Conservation (phyloP, 2,797 vertebrate species). For the Squalus acanthias region DNA sequence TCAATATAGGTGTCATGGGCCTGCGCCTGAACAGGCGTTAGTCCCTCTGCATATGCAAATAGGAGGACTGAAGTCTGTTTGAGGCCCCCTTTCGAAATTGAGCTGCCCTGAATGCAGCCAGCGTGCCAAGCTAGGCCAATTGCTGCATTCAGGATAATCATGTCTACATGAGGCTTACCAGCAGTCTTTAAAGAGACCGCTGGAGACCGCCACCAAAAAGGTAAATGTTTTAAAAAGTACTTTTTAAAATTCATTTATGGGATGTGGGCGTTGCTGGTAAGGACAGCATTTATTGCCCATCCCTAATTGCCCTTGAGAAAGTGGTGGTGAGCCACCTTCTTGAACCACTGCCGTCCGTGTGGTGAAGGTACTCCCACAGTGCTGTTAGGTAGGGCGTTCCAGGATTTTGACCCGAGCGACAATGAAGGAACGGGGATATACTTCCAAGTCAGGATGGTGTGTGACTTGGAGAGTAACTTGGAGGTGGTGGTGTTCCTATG, state of each 20-base stretch:
- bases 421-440: no score
- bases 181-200: not conserved
- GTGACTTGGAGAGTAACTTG: no score
- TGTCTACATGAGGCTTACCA: not conserved
- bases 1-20: not conserved
- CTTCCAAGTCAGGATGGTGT: no score
- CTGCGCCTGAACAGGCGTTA: not conserved
- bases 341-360: no score
- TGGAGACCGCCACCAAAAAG: not conserved
- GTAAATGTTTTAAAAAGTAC: not conserved
- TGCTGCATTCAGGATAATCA: not conserved
- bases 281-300: no score
- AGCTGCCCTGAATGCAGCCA: not conserved
- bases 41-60: not conserved
- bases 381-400: no score
- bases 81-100: not conserved
- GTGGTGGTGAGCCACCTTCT: no score
- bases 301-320: no score
- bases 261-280: no score
- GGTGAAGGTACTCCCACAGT: no score
- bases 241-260: not conserved
- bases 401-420: no score
- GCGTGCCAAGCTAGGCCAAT: not conserved
- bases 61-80: not conserved
- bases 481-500: no score